These are phyloP conservation scores for Aspidapion aeneum DNA, from an alignment of 2,888 invertebrate species.

Conservation along the genomic window DNA sequence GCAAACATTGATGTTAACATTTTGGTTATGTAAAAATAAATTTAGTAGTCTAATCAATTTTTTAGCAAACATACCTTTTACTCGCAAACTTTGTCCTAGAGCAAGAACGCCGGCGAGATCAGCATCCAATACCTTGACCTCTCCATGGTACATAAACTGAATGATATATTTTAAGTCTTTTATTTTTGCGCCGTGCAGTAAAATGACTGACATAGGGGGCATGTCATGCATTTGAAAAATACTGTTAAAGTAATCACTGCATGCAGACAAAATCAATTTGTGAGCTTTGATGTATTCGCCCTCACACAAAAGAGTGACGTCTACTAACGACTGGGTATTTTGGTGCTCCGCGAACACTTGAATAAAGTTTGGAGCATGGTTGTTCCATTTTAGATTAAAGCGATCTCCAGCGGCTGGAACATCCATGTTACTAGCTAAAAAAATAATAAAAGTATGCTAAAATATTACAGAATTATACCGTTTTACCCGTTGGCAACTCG, in stretches of 20 bases:
- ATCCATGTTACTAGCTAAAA: constrained; percentile 2
- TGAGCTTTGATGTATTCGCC: constrained; percentile 51
- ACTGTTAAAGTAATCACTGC: constrained; percentile 38
- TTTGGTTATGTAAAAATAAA: no score
- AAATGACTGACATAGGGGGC: constrained; percentile 47
- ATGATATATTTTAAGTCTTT: constrained; percentile 47
- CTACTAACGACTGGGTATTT: constrained; percentile 46
- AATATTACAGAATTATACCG: no score
- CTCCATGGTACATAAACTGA: constrained; percentile 52
- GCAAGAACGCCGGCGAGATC: constrained; percentile 47
- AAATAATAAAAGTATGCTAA: no score
- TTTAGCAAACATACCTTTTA: constrained; percentile 50
- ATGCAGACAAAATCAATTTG: constrained; percentile 51
- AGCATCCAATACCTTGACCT: constrained; percentile 48
- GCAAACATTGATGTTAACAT: no score
- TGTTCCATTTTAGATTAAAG: constrained; percentile 52
- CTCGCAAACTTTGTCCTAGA: constrained; percentile 48
- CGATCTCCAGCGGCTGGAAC: constrained; percentile 16
- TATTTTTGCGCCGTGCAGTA: constrained; percentile 48
- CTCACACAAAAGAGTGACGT: constrained; percentile 51
- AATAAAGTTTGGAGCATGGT: constrained; percentile 49
- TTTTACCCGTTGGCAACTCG: no score
- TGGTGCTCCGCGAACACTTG: constrained; percentile 50
- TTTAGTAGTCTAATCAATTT: no score
- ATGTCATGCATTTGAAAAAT: constrained; percentile 37